Evolutionary conservation across 2,113 vertebrate species (phyloP).

Genomic region (Dryoscopus gambensis): DNA sequence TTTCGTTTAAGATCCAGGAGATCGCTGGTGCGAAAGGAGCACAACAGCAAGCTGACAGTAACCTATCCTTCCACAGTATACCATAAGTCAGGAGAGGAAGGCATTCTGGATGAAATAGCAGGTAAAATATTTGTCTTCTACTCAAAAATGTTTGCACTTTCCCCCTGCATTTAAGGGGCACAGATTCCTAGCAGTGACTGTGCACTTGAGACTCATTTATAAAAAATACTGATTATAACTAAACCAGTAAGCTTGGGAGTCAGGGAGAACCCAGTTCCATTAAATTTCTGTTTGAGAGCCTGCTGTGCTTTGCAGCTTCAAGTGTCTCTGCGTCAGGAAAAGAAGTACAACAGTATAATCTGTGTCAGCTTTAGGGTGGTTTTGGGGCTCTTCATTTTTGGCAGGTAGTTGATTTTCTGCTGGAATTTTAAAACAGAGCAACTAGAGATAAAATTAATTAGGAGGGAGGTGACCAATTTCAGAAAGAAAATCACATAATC

Average conservation of each 20-base stretch:
- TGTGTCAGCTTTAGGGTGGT: not conserved
- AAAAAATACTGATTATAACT: not conserved
- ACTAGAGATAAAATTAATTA: not conserved
- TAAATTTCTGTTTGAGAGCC: not conserved
- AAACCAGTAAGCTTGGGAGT: not conserved
- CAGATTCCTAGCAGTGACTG: not conserved
- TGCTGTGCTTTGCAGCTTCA: not conserved
- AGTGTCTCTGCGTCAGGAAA: not conserved
- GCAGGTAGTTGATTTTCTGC: not conserved
- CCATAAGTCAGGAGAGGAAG: slow-evolving; percentile 12
- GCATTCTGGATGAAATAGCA: not conserved
- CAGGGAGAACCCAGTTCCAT: not conserved
- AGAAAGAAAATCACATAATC: not conserved
- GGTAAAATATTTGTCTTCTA: not conserved
- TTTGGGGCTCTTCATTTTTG: not conserved
- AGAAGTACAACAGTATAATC: not conserved
- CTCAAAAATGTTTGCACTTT: not conserved
- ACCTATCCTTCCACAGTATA: slow-evolving; percentile 64
- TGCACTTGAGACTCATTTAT: not conserved
- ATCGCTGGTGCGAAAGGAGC: slow-evolving; percentile 83
- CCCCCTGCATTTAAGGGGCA: not conserved
- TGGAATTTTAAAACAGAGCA: not conserved
- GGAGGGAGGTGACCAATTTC: not conserved
- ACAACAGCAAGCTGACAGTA: slow-evolving; percentile 92
- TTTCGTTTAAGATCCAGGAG: slow-evolving; percentile 70